Evolutionary conservation across 2,888 invertebrate species (phyloP).

Genomic region (Synanthedon andrenaeformis): DNA sequence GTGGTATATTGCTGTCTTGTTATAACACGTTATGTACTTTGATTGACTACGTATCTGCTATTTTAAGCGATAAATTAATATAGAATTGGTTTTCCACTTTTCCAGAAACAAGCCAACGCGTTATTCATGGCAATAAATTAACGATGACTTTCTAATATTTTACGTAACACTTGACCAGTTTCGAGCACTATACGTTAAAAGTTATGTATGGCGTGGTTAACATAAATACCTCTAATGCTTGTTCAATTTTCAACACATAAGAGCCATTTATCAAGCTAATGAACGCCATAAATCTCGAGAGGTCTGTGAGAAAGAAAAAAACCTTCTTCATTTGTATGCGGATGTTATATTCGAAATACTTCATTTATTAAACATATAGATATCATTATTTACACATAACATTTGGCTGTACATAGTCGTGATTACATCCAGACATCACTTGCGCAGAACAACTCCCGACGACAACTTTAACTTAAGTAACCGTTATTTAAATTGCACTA

Average conservation of each 20-base stretch:
- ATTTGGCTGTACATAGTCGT: slow-evolving; percentile 61
- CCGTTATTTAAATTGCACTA: slow-evolving; percentile 62
- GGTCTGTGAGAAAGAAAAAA: slow-evolving; percentile 19
- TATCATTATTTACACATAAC: slow-evolving; percentile 61
- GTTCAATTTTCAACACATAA: slow-evolving; percentile 7
- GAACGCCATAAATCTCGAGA: slow-evolving; percentile 4
- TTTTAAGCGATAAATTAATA: slow-evolving; percentile 45
- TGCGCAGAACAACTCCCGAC: slow-evolving; percentile 30
- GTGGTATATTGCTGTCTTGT: slow-evolving; percentile 38
- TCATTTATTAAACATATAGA: slow-evolving; percentile 63
- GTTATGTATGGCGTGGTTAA: not conserved
- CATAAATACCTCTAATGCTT: not conserved
- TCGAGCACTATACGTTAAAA: not conserved
- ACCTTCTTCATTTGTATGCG: slow-evolving; percentile 43
- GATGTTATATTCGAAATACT: slow-evolving; percentile 66
- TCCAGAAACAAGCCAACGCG: slow-evolving; percentile 35
- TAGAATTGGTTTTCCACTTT: slow-evolving; percentile 35
- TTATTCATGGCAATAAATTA: not conserved
- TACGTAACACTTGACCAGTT: not conserved
- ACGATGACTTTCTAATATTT: not conserved
- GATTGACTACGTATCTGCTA: slow-evolving; percentile 51
- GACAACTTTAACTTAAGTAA: slow-evolving; percentile 48
- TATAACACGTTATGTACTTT: slow-evolving; percentile 41
- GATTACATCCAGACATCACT: slow-evolving; percentile 28
- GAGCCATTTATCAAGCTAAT: slow-evolving; percentile 7